Conservation (phyloP, 2,888 invertebrate genomes). For the Rotaria sp. region DNA sequence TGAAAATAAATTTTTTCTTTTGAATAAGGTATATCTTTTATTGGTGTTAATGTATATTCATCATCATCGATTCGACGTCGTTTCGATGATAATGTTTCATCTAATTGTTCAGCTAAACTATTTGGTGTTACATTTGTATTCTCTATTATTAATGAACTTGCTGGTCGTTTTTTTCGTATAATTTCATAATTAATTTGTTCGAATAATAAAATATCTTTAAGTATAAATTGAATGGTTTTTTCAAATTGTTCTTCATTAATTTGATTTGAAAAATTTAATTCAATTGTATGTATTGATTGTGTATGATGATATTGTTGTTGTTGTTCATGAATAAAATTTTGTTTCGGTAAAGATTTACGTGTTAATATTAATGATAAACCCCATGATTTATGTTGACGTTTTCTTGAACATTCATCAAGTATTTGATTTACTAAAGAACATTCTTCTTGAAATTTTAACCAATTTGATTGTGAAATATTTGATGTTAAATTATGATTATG, state of each 20-base stretch:
- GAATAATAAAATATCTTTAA: not conserved
- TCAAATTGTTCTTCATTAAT: not conserved
- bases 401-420: not conserved
- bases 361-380: constrained; percentile 8
- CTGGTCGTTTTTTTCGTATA: not conserved
- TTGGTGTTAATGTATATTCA: not conserved
- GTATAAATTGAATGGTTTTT: not conserved
- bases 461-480: not conserved
- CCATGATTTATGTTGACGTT: constrained; percentile 12
- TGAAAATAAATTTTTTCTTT: not conserved
- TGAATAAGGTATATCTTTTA: not conserved
- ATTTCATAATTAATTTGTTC: constrained; percentile 28
- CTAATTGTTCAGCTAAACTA: constrained; percentile 1
- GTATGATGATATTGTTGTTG: not conserved
- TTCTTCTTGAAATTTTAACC: constrained; percentile 19
- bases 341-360: constrained; percentile 16
- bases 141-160: not conserved
- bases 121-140: not conserved
- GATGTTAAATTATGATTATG: constrained; percentile 23
- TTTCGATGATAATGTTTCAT: not conserved
- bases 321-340: not conserved
- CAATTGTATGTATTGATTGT: not conserved
- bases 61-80: not conserved
- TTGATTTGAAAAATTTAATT: not conserved
- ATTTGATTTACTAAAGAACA: not conserved